Evolutionary conservation across 2,797 vertebrate genomes (phyloP).

Genomic region (Taenioides sp.): DNA sequence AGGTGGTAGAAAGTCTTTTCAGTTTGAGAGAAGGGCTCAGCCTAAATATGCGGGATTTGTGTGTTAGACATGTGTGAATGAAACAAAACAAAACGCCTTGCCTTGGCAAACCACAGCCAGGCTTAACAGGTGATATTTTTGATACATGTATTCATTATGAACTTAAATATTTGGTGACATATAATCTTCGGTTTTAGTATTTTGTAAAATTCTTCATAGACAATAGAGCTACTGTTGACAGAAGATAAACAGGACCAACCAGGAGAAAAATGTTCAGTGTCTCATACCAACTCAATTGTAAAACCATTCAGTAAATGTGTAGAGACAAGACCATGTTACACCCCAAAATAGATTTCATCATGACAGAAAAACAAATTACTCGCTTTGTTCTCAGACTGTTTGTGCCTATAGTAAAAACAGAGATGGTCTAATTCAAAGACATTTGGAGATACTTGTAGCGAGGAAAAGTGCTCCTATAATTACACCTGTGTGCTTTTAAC

Average conservation of each 20-base stretch:
- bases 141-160: no score
- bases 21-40: no score
- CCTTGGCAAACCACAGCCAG: no score
- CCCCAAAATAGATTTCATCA: neutral
- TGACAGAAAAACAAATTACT: neutral
- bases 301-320: neutral
- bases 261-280: neutral
- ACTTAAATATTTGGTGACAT: neutral
- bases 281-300: neutral
- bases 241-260: neutral
- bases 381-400: neutral
- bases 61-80: no score
- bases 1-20: no score
- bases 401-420: neutral
- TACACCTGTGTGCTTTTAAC: constrained; percentile 12
- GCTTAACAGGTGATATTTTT: no score
- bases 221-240: neutral
- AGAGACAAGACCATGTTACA: neutral
- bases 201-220: neutral
- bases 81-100: no score
- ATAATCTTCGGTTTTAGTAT: neutral
- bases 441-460: neutral
- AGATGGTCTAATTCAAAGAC: neutral
- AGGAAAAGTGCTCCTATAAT: constrained; percentile 2
- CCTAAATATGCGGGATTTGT: no score